phyloP scores from a whole-genome alignment of 2,113 vertebrate genomes.

The Misgurnus anguillicaudatus region DNA sequence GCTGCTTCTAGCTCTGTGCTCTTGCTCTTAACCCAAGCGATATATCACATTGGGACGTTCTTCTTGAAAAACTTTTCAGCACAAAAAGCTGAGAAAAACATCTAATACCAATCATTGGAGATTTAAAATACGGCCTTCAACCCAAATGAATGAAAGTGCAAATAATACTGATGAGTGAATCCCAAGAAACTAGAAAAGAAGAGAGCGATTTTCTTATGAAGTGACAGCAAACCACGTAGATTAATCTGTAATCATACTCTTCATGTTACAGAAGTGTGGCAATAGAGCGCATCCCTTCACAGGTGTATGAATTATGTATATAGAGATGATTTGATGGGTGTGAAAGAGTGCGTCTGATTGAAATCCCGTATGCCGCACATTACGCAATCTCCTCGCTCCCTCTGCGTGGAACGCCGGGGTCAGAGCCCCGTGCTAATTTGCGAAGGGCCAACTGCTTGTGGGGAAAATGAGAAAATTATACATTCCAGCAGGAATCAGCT shows the following conservation, averaged over 20 bases:
- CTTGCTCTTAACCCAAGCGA: neutral
- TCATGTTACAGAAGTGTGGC: slow-evolving; percentile 68
- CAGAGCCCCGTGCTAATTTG: slow-evolving; percentile 76
- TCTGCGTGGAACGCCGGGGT: slow-evolving; percentile 62
- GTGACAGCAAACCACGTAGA: slow-evolving; percentile 60
- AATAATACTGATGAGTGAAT: slow-evolving; percentile 3
- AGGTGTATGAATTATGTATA: slow-evolving; percentile 81
- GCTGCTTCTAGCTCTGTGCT: neutral
- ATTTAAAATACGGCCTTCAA: neutral
- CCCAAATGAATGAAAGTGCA: slow-evolving; percentile 28
- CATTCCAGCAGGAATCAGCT: slow-evolving; percentile 73
- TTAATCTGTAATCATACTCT: slow-evolving; percentile 72
- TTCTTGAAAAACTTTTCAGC: too few species aligned
- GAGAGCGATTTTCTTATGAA: slow-evolving; percentile 63
- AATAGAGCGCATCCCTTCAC: slow-evolving; percentile 69
- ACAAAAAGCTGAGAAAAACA: neutral
- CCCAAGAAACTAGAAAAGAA: slow-evolving; percentile 26
- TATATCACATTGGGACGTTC: neutral
- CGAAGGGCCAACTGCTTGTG: slow-evolving; percentile 71
- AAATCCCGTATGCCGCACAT: slow-evolving; percentile 60
- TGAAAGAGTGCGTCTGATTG: slow-evolving; percentile 70
- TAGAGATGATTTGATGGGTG: slow-evolving; percentile 75
- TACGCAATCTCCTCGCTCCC: slow-evolving; percentile 50
- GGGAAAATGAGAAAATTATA: slow-evolving; percentile 82
- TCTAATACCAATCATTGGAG: neutral